Evolutionary conservation across 2,888 invertebrate genomes (phyloP), one percentile per base, ranked within the genome.

Genomic region (Penaeus monodon): DNA sequence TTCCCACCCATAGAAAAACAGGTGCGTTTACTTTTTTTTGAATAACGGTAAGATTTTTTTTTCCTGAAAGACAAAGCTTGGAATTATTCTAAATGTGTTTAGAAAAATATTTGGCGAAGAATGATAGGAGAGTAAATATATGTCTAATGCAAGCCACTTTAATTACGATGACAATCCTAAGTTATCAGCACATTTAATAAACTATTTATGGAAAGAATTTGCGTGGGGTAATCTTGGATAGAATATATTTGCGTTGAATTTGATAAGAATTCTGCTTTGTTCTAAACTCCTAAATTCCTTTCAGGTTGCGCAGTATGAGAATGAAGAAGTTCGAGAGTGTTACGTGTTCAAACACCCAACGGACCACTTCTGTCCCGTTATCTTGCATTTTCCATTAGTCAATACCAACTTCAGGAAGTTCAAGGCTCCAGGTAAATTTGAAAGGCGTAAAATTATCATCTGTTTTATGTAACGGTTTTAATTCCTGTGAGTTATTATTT

Each of bases 1-100:
- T 93, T 93, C 90, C 93, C 93, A n/a, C 93, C 92, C 0, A 92
- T 93, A 64, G 91, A 92, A 89, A 91, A 92, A 10, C 91, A 91
- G 27, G 92, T 92, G 33, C 44, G 24, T 22, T 85, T 76, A 2
- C 17, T 49, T 1, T 77, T 20, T 38, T 20, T 2, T 22, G 27
- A 20, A 38, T 76, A 17, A 20, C 24, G 10, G 29, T 77, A 38
- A 38, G 73, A 38, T 12, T 24, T 74, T 38, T 74, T 38, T 14
- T 76, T 14, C 38, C 38, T 14, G n/a, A 44, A 38, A 17, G 57
- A 17, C 57, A 57, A 57, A 57, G 17, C 57, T 57, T 57, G 57
- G 6, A 10, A 10, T 6, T 44, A 44, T 44, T 10, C 10, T 44
- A 8, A 44, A 10, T 10, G 8, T 1, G 10, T 44, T 44, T 44